Evolutionary conservation across 1,140 invertebrate genomes (phyloP).

Genomic region (Cheumatopsyche charites): DNA sequence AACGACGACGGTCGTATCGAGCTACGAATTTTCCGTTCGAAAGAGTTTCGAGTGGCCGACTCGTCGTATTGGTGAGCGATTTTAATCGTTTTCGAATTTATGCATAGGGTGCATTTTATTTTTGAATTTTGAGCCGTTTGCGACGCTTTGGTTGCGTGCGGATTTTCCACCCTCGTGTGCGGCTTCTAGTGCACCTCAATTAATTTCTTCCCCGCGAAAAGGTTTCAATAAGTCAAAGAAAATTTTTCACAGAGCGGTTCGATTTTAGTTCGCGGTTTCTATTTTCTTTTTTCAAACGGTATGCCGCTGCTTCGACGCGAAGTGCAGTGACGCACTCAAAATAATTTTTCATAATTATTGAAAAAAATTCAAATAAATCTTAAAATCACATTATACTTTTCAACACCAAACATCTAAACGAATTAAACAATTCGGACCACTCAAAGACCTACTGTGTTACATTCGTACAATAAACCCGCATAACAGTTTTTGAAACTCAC

Average conservation of each 20-base stretch:
- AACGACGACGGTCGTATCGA: neutral
- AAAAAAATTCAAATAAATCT: neutral
- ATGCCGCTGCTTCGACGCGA: conserved; percentile 8
- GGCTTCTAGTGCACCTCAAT: conserved; percentile 43
- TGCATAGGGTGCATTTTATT: no score
- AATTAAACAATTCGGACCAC: neutral
- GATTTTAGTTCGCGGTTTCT: conserved; percentile 39
- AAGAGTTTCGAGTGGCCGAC: neutral
- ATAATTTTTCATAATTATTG: neutral
- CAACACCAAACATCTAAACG: neutral
- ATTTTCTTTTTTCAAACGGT: conserved; percentile 34
- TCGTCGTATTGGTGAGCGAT: neutral
- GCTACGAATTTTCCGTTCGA: neutral
- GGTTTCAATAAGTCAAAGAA: conserved; percentile 49
- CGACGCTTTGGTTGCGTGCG: neutral
- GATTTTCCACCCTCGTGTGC: neutral
- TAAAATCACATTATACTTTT: neutral
- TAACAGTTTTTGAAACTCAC: no score
- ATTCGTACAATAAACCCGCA: no score
- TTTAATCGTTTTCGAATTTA: neutral
- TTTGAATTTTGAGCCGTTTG: neutral
- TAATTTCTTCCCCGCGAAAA: conserved; percentile 48
- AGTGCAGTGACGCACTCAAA: neutral
- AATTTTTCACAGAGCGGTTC: conserved; percentile 40
- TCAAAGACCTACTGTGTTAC: no score